Conservation (phyloP, 1,140 invertebrate genomes). For the Hyposmocoma kahamanoa region DNA sequence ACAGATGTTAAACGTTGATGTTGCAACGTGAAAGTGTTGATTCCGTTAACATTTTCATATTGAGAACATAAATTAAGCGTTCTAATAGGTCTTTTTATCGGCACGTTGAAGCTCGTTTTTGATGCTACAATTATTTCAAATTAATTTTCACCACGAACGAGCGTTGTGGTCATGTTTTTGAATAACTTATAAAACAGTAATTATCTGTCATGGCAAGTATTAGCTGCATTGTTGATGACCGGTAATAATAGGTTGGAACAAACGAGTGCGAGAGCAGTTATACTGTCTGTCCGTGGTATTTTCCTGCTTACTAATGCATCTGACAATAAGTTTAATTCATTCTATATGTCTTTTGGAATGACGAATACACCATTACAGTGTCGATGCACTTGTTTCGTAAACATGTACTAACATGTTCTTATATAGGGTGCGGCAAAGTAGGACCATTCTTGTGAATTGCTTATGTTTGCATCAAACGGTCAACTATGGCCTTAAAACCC, state of each 20-base stretch:
- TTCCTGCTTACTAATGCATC: not conserved
- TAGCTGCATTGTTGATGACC: conserved; percentile 34
- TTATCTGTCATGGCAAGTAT: conserved; percentile 27
- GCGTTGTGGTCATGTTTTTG: conserved; percentile 17
- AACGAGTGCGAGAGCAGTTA: conserved; percentile 12
- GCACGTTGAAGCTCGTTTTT: not conserved
- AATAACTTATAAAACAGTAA: conserved; percentile 27
- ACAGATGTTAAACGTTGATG: conserved; percentile 11
- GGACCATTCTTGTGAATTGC: too few species aligned
- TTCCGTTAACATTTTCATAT: conserved; percentile 9
- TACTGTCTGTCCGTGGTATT: not conserved
- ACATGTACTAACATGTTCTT: too few species aligned
- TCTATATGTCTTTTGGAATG: not conserved
- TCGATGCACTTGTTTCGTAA: too few species aligned
- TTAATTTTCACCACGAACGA: conserved; percentile 1
- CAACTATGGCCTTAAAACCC: too few species aligned
- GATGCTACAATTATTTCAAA: conserved; percentile 2
- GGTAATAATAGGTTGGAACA: conserved; percentile 31
- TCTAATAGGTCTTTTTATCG: not conserved
- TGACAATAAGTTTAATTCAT: not conserved
- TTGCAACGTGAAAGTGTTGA: conserved; percentile 11
- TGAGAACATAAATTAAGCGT: not conserved
- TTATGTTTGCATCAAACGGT: too few species aligned
- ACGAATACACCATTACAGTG: too few species aligned
- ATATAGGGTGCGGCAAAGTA: too few species aligned